These are phyloP conservation scores for Hypomecis atomaria DNA, from an alignment of 2,888 invertebrate genomes.

Conservation along the genomic window DNA sequence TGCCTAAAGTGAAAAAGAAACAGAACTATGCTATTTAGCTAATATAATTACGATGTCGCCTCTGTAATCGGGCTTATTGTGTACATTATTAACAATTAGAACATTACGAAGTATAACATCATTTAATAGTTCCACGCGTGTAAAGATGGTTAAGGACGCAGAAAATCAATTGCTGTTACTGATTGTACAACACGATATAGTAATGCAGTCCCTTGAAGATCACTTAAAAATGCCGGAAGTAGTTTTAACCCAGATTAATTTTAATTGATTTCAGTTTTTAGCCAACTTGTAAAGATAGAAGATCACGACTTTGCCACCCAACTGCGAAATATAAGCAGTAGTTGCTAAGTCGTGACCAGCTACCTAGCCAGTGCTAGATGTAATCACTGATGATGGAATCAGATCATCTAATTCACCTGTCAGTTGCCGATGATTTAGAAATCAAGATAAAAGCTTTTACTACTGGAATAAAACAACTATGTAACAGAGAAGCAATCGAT, in stretches of 20 bases:
- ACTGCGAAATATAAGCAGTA: slow-evolving; percentile 24
- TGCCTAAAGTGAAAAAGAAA: no score
- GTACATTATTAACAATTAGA: no score
- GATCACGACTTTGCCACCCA: slow-evolving; percentile 30
- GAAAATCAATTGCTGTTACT: no score
- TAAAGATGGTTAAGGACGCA: no score
- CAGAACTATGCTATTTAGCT: no score
- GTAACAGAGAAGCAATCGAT: slow-evolving; percentile 12
- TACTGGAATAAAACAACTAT: slow-evolving; percentile 2
- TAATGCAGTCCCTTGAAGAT: not conserved
- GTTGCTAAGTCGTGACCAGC: slow-evolving; percentile 35
- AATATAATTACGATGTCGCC: no score
- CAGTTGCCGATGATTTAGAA: slow-evolving; percentile 17
- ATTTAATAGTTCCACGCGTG: no score
- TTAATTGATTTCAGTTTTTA: slow-evolving; percentile 8
- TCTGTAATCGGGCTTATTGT: no score
- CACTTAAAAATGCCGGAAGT: slow-evolving; percentile 17
- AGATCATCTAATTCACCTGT: slow-evolving; percentile 25
- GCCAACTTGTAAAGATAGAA: slow-evolving; percentile 4
- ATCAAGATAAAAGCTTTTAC: slow-evolving; percentile 16
- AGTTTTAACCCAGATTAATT: slow-evolving; percentile 16
- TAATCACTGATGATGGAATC: slow-evolving; percentile 27
- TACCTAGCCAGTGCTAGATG: slow-evolving; percentile 25
- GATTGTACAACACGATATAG: no score
- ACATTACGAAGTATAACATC: no score